Percentiles rank a stretch among this genome's conserved stretches.
Evolutionary conservation across 2,888 invertebrate species (phyloP).

Genomic region (Perithous albicinctus): DNA sequence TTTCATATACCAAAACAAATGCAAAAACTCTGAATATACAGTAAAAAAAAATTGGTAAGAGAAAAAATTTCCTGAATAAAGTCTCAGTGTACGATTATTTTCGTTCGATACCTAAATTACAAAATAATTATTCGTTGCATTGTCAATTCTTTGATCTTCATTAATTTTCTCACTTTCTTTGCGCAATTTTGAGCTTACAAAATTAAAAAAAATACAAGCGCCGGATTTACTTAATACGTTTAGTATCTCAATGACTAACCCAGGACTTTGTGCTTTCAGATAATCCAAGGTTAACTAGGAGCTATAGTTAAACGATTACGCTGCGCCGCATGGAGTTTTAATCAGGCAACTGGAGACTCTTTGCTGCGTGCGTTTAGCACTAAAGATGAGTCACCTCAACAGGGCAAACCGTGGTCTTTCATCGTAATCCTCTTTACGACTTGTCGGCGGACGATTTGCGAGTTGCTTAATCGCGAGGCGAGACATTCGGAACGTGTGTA

Average conservation of each 20-base stretch:
- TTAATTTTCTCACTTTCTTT: neutral
- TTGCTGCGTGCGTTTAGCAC: neutral
- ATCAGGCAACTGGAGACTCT: conserved; percentile 13
- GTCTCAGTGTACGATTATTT: neutral
- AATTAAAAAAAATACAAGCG: no score
- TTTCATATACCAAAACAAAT: no score
- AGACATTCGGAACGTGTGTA: neutral
- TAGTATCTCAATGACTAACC: conserved; percentile 21
- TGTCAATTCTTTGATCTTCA: neutral
- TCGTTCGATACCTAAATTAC: neutral
- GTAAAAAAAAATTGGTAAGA: no score
- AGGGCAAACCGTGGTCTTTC: conserved; percentile 35
- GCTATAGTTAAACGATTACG: conserved; percentile 28
- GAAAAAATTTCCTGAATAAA: no score
- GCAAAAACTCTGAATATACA: no score
- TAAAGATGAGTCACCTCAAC: conserved; percentile 45
- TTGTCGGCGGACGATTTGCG: conserved; percentile 27
- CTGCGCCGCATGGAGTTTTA: conserved; percentile 22
- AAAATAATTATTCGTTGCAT: neutral
- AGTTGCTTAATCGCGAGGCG: neutral
- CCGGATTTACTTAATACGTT: conserved; percentile 2
- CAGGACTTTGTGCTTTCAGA: neutral
- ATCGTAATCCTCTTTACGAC: conserved; percentile 64
- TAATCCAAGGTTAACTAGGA: conserved; percentile 33
- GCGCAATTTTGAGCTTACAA: neutral